phyloP scores from a whole-genome alignment of 2,113 vertebrate species.

The Urocolius indicus region DNA sequence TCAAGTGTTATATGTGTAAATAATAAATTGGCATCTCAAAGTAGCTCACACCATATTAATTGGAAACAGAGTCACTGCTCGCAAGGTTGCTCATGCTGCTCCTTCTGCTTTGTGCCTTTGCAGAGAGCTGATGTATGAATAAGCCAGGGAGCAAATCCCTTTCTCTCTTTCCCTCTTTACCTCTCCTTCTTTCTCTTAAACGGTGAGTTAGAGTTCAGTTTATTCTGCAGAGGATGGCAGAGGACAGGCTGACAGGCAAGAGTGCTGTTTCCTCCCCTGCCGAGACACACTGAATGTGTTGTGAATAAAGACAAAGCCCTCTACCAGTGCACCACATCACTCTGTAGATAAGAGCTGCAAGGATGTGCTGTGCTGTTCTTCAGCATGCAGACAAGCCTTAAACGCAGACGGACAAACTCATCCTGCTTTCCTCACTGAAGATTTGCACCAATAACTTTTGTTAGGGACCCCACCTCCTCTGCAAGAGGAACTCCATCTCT shows the following conservation, averaged over 20 bases:
- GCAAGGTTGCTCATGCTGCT: constrained; percentile 72
- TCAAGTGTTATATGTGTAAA: constrained; percentile 54
- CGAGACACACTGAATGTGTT: constrained; percentile 77
- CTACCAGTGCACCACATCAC: constrained; percentile 56
- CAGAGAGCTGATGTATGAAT: constrained; percentile 66
- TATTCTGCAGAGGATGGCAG: constrained; percentile 65
- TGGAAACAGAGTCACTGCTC: constrained; percentile 67
- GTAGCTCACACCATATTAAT: constrained; percentile 66
- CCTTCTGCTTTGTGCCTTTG: constrained; percentile 73
- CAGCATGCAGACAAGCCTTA: constrained; percentile 29
- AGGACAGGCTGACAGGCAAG: constrained; percentile 69
- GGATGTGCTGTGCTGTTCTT: constrained; percentile 64
- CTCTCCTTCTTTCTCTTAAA: constrained; percentile 37
- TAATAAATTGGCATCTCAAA: constrained; percentile 73
- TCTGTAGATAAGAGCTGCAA: constrained; percentile 69
- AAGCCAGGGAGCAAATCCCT: constrained; percentile 60
- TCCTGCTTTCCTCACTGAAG: neutral
- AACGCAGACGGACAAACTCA: neutral
- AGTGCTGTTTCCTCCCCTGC: constrained; percentile 69
- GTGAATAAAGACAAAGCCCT: constrained; percentile 81
- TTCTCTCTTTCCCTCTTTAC: constrained; percentile 1
- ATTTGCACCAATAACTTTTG: constrained; percentile 20
- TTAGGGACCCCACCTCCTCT: neutral
- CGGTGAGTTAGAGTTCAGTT: constrained; percentile 68
- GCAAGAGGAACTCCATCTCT: neutral